Evolutionary conservation across 2,888 invertebrate species (phyloP), one percentile per base, ranked within the genome.

Genomic region (Plutella xylostella): DNA sequence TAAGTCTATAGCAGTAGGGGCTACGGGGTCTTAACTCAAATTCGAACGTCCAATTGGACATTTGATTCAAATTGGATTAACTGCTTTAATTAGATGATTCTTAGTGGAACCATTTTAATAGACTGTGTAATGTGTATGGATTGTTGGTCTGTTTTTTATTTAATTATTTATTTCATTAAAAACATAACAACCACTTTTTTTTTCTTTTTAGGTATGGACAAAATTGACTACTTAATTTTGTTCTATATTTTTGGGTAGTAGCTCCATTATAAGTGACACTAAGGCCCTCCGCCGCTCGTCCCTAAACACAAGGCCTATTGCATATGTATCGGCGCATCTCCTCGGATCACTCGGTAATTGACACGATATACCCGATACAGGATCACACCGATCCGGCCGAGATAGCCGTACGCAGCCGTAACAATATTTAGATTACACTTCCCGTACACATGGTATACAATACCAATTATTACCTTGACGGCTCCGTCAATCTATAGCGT

Each of bases 351-450:
- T 37, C 43, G 74, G 74, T 83, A 83, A 83, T 83, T 83, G 82
- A 83, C 82, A 75, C 77, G 66, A 78, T 77, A 75, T 76, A 63
- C 28, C 18, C 70, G 68, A 63, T 68, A 72, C 71, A 69, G 72
- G 76, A 80, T 80, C 74, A 68, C 69, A 64, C 71, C 67, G 62
- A 43, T 43, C 37, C 15, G 58, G 57, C 58, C 56, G 56, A 65
- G 80, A 79, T 79, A 79, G 78, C 76, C 77, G 68, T 76, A 73
- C 68, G 61, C 57, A 63, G 61, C 57, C 63, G 62, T 30, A 69
- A 75, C 75, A 74, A 70, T 69, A 68, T 66, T 71, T 68, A 68
- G 67, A 64, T 61, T 22, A 15, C 14, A 22, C 40, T 22, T 40
- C 40, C 28, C 12, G n/a, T 9, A 14, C 5, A 28, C 17, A 64